Conservation (phyloP, 2,888 invertebrate genomes). For the Lithophane socia region DNA sequence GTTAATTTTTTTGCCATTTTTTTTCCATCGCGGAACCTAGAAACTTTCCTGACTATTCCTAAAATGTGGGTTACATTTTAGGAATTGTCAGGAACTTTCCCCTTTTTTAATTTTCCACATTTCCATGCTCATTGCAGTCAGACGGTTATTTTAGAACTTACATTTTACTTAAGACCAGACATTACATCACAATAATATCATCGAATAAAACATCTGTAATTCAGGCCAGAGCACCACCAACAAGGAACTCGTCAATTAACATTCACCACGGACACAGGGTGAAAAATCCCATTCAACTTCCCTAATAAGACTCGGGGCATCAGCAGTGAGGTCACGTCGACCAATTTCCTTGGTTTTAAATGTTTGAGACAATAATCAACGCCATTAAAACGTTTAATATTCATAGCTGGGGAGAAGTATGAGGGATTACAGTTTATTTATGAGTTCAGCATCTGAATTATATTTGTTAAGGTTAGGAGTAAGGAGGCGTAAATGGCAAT, state of each 20-base stretch:
- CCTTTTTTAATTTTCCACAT: not conserved
- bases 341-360: constrained; percentile 83
- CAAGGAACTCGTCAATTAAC: constrained; percentile 53
- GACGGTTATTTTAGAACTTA: not conserved
- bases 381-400: constrained; percentile 79
- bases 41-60: not conserved
- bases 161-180: not conserved
- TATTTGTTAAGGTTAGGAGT: constrained; percentile 44
- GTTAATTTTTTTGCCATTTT: not conserved
- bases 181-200: not conserved
- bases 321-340: constrained; percentile 78
- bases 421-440: constrained; percentile 63
- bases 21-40: not conserved
- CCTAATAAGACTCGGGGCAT: constrained; percentile 74
- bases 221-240: constrained; percentile 16
- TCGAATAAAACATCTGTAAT: constrained; percentile 14
- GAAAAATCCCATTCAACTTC: constrained; percentile 73
- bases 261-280: constrained; percentile 60
- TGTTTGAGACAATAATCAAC: constrained; percentile 83
- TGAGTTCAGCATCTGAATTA: constrained; percentile 52
- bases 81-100: not conserved
- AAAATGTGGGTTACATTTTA: too few species aligned
- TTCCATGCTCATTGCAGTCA: not conserved
- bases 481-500: not conserved
- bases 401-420: constrained; percentile 61